phyloP scores from a whole-genome alignment of 2,797 vertebrate genomes.

The Pelodytes ibericus region DNA sequence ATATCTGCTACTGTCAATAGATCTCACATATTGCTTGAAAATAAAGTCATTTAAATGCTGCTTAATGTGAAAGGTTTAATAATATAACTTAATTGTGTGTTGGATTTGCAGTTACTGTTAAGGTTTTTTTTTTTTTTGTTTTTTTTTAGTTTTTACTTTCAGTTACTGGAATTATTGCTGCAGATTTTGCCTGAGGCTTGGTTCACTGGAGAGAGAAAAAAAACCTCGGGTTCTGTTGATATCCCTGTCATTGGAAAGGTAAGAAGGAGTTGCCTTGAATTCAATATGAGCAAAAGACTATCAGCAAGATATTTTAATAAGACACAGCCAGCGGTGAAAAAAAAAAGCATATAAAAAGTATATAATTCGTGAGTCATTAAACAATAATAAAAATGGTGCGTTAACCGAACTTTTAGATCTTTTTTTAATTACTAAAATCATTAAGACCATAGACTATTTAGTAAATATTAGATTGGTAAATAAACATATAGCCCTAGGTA shows the following conservation, averaged over 20 bases:
- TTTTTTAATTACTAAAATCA: background rate
- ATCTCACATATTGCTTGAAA: conserved; percentile 4
- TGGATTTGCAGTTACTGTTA: conserved; percentile 61
- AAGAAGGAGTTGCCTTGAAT: conserved; percentile 64
- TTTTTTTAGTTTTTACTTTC: too few species aligned
- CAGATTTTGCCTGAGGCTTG: conserved; percentile 82
- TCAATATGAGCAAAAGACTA: conserved; percentile 54
- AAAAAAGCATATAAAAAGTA: conserved; percentile 12
- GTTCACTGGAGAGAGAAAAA: conserved; percentile 80
- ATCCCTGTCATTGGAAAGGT: conserved; percentile 84
- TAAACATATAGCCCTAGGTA: too few species aligned
- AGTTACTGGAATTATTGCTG: conserved; percentile 82
- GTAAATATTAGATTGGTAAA: background rate
- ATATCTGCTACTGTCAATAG: conserved; percentile 17
- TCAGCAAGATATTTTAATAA: conserved; percentile 64
- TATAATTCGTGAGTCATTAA: conserved; percentile 17
- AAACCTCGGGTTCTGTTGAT: conserved; percentile 86
- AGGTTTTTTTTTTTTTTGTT: conserved; percentile 61
- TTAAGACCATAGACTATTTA: background rate
- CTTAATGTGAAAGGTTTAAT: conserved; percentile 30
- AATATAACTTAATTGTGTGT: conserved; percentile 60
- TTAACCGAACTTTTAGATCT: conserved; percentile 7
- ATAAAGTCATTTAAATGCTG: conserved; percentile 29
- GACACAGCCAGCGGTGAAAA: conserved; percentile 38
- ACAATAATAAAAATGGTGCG: conserved; percentile 17